Percentiles rank a stretch among this genome's conserved stretches.
phyloP scores from a whole-genome alignment of 2,797 vertebrate genomes.

The Coluber constrictor region DNA sequence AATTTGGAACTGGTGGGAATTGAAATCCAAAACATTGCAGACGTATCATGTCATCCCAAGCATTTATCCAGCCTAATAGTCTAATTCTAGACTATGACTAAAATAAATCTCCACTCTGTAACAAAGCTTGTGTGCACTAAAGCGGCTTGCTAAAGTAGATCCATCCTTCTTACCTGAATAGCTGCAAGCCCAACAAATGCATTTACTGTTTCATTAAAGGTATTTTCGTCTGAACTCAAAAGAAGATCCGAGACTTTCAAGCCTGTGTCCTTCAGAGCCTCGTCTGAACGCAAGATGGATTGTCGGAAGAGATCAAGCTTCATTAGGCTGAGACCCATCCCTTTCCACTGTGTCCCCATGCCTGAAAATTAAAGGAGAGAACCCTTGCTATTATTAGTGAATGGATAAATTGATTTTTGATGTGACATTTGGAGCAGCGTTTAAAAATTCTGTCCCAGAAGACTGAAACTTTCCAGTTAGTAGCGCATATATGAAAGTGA shows the following conservation, averaged over 20 bases:
- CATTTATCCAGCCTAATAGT: background rate
- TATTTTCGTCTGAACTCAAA: constrained; percentile 78
- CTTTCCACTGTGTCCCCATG: constrained; percentile 94
- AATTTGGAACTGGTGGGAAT: background rate
- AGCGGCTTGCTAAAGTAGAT: no score
- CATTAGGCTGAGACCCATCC: constrained; percentile 94
- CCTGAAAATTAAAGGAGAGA: constrained; percentile 67
- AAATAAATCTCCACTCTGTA: background rate
- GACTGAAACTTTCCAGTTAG: background rate
- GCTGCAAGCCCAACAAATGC: constrained; percentile 93
- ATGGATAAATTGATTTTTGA: fast-evolving
- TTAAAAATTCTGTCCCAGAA: background rate
- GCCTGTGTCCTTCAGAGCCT: constrained; percentile 79
- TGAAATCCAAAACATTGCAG: background rate
- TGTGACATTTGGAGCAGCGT: background rate
- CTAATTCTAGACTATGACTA: background rate
- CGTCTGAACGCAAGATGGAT: constrained; percentile 85
- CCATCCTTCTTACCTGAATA: constrained; percentile 80
- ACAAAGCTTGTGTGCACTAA: background rate
- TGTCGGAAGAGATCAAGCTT: constrained; percentile 80
- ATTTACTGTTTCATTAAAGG: constrained; percentile 86
- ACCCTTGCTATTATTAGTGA: background rate
- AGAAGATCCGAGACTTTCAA: constrained; percentile 86
- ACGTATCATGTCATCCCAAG: background rate
- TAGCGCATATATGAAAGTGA: background rate